Conservation (phyloP, 2,888 invertebrate species). For the Autographa pulchrina region DNA sequence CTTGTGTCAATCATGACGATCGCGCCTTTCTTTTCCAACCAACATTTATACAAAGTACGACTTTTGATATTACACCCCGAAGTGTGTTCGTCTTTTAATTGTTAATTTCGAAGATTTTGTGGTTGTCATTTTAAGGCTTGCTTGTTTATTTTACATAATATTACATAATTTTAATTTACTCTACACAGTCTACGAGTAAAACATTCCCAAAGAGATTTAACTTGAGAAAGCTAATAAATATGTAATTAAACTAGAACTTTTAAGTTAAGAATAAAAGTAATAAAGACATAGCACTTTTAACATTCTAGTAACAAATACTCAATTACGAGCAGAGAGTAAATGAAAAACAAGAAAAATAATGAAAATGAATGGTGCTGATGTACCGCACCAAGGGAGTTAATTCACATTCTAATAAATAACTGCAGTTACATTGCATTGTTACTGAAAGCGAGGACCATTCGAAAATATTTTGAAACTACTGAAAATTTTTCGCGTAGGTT, state of each 20-base stretch:
- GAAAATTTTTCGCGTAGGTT: not conserved
- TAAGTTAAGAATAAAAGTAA: not conserved
- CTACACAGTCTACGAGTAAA: not conserved
- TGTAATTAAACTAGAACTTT: not conserved
- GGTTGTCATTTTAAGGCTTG: not conserved
- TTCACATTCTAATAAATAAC: slow-evolving; percentile 2
- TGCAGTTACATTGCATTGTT: not conserved
- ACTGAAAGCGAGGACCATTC: not conserved
- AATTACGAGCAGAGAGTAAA: not conserved
- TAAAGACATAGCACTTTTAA: not conserved
- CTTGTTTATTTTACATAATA: not conserved
- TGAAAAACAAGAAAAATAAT: not conserved
- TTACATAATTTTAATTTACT: not conserved
- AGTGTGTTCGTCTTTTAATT: slow-evolving; percentile 5
- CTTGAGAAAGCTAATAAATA: not conserved
- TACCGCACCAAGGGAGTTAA: slow-evolving; percentile 2
- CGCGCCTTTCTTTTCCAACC: slow-evolving; percentile 37
- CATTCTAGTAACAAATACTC: not conserved
- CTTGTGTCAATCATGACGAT: slow-evolving; percentile 67
- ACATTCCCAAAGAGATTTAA: not conserved
- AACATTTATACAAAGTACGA: not conserved
- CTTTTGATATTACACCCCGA: not conserved
- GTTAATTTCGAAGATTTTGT: not conserved
- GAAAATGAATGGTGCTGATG: not conserved
- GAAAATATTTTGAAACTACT: not conserved